phyloP scores from a whole-genome alignment of 2,113 vertebrate genomes.

The Ceratotherium simum region DNA sequence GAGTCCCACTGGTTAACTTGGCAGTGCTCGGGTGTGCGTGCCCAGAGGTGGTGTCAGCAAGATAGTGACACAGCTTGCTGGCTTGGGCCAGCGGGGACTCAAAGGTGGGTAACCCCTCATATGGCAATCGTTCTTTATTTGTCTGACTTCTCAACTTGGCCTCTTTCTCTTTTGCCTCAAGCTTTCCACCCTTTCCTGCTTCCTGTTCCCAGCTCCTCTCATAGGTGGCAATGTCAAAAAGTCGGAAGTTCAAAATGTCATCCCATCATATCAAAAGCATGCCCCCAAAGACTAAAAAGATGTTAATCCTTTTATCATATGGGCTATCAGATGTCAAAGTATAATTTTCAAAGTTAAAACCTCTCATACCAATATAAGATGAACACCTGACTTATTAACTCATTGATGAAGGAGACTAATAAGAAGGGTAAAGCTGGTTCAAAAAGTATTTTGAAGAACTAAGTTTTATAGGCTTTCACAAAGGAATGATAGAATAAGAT shows the following conservation, averaged over 20 bases:
- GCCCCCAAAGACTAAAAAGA: background rate
- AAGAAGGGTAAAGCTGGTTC: background rate
- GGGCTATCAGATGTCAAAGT: background rate
- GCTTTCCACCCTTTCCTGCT: slow-evolving; percentile 9
- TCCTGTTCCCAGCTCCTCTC: background rate
- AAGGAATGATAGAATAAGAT: background rate
- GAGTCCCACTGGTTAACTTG: background rate
- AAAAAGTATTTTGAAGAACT: slow-evolving; percentile 32
- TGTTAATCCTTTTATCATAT: background rate
- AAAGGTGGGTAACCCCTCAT: background rate
- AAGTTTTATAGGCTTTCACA: background rate
- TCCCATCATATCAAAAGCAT: background rate
- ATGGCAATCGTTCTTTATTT: background rate
- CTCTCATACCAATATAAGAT: slow-evolving; percentile 21
- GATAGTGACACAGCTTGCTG: background rate
- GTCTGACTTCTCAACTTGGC: background rate
- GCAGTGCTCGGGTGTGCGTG: background rate
- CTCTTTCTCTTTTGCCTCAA: slow-evolving; percentile 23
- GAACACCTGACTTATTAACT: background rate
- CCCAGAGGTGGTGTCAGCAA: background rate
- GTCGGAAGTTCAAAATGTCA: background rate
- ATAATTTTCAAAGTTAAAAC: background rate
- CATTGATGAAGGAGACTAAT: background rate
- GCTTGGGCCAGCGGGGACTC: background rate
- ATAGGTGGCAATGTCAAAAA: background rate